Evolutionary conservation across 2,113 vertebrate genomes (phyloP).

Genomic region (Podarcis raffonei): DNA sequence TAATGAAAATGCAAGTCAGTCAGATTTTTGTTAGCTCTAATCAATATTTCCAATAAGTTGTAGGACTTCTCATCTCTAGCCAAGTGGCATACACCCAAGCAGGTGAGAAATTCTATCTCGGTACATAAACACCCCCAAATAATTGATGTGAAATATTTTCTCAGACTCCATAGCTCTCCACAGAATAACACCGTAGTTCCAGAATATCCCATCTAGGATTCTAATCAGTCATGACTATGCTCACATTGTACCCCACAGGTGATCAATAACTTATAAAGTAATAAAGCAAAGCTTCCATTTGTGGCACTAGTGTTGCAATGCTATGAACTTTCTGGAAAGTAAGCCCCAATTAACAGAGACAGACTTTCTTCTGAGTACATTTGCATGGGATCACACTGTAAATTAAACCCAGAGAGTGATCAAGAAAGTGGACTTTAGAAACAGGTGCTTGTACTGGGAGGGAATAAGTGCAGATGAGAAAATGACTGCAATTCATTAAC

Average conservation of each 20-base stretch:
- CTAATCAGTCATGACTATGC: not conserved
- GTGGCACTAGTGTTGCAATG: not conserved
- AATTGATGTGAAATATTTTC: not conserved
- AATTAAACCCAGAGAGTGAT: not conserved
- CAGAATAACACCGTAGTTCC: not conserved
- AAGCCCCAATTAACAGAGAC: not conserved
- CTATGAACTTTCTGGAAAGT: not conserved
- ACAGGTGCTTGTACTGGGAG: not conserved
- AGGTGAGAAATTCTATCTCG: constrained; percentile 14
- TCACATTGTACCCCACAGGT: constrained; percentile 13
- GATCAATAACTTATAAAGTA: not conserved
- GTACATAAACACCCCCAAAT: not conserved
- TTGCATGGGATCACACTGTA: no score
- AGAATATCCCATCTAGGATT: not conserved
- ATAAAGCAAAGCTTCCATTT: constrained; percentile 13
- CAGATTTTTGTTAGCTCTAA: constrained; percentile 24
- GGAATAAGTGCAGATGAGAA: constrained; percentile 7
- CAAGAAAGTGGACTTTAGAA: not conserved
- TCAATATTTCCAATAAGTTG: not conserved
- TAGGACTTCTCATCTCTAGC: constrained; percentile 22
- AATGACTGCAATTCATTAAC: constrained; percentile 33
- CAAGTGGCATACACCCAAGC: not conserved
- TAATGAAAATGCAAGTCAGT: constrained; percentile 3
- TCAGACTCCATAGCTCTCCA: not conserved
- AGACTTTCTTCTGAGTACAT: no score